These are phyloP conservation scores for Drosophila rhopaloa DNA, from an alignment of 1,140 invertebrate genomes.

Conservation along the genomic window DNA sequence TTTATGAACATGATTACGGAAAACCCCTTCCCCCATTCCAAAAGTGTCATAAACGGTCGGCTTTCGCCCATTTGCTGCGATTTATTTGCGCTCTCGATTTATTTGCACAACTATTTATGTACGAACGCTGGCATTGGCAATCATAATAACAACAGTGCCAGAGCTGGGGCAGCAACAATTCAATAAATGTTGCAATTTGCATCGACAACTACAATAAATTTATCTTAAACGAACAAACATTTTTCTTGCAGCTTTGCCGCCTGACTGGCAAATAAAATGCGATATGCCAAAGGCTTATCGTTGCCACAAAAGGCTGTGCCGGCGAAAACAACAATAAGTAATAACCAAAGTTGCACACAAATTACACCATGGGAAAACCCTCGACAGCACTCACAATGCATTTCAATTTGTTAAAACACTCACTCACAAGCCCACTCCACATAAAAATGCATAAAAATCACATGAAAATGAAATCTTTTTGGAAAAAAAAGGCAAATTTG, in stretches of 20 bases:
- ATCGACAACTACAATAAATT: slow-evolving; percentile 79
- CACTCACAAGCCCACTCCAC: slow-evolving; percentile 6
- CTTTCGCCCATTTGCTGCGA: slow-evolving; percentile 57
- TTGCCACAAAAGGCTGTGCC: slow-evolving; percentile 64
- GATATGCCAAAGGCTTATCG: slow-evolving; percentile 76
- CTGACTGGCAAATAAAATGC: slow-evolving; percentile 65
- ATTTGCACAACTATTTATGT: slow-evolving; percentile 80
- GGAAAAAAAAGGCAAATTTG: slow-evolving; percentile 2
- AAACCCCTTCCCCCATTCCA: slow-evolving; percentile 13
- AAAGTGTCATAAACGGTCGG: slow-evolving; percentile 59
- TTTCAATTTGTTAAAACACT: slow-evolving; percentile 70
- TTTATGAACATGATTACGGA: slow-evolving; percentile 71
- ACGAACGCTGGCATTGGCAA: slow-evolving; percentile 52
- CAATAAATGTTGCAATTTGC: slow-evolving; percentile 81
- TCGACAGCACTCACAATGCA: slow-evolving; percentile 60
- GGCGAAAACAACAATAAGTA: slow-evolving; percentile 39
- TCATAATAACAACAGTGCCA: slow-evolving; percentile 22
- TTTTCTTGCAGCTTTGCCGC: slow-evolving; percentile 73
- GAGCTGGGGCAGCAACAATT: slow-evolving; percentile 52
- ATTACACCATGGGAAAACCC: slow-evolving; percentile 21
- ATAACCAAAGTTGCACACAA: slow-evolving; percentile 45
- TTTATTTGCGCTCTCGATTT: slow-evolving; percentile 72
- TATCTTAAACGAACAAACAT: slow-evolving; percentile 83
- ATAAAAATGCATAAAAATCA: slow-evolving; percentile 20
- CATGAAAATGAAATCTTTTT: slow-evolving; percentile 14